Base-by-base conservation (phyloP, 2,113 vertebrate genomes). In the Limanda limanda region DNA sequence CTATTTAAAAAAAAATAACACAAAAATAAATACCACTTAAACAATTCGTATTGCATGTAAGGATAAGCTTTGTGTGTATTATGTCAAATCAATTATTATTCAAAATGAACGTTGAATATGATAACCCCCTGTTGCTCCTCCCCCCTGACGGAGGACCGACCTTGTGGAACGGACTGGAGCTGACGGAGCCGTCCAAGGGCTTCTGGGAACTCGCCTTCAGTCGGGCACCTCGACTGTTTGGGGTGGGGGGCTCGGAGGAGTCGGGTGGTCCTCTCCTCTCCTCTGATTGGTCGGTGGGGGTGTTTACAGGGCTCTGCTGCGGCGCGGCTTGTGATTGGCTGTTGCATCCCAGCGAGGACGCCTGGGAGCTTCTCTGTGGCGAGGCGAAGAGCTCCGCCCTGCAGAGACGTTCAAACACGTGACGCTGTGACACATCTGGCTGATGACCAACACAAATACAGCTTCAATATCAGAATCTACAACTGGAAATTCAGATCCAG, bases 311-410 rank as follows among this genome's bases (percentile, higher is more conserved):
- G 1, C 18, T 73, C 21, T 61, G 63, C 78, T 55, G 86, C 2
- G 52, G 47, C 0, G 58, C 48, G 15, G 70, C 15, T 37, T 90
- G 89, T 0, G 78, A 78, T 14, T 90, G 93, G 82, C 87, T 92
- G 82, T 81, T 91, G 76, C 89, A 45, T 37, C 83, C 90, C 21
- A 57, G 64, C 0, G 83, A 74, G 6, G 91, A 87, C 11, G 86
- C 70, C 75, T 66, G 73, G 10, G 91, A 82, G 58, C 76, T 93
- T 40, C 76, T 87, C 78, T 74, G 87, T 0, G 88, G 91, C 31
- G 95, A 95, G 83, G 81, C 62, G 10, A 95, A 94, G 48, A 89
- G 89, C 63, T 91, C 91, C 13, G 77, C 94, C 90, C 96, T 96
- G 87, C 73, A 92, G 47, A 71, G 13, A 63, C 1, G 18, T 1